Percentiles rank a stretch among this genome's conserved stretches.
phyloP scores from a whole-genome alignment of 2,888 invertebrate species.

The Timandra comae region DNA sequence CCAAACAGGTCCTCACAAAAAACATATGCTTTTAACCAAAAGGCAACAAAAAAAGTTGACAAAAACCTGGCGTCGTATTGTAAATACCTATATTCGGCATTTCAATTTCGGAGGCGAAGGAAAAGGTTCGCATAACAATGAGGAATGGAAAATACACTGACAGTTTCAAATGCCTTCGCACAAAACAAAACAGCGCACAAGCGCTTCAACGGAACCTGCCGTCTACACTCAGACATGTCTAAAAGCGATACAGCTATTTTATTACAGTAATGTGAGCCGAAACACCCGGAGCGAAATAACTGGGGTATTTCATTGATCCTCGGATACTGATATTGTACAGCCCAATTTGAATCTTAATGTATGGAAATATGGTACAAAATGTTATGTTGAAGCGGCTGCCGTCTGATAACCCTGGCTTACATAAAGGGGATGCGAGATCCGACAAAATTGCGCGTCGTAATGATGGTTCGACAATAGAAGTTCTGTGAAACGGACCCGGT shows the following conservation, averaged over 20 bases:
- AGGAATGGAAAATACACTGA: conserved; percentile 52
- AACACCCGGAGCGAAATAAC: conserved; percentile 58
- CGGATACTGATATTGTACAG: conserved; percentile 19
- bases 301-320: conserved; percentile 62
- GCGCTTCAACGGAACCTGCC: conserved; percentile 32
- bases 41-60: conserved; percentile 28
- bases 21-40: conserved; percentile 40
- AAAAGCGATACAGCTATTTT: conserved; percentile 42
- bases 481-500: conserved; percentile 59
- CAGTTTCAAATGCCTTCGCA: conserved; percentile 46
- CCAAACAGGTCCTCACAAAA: conserved; percentile 45
- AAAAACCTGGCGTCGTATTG: conserved; percentile 41
- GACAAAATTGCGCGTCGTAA: conserved; percentile 67
- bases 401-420: conserved; percentile 57
- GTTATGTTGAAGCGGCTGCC: conserved; percentile 24
- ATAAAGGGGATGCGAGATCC: conserved; percentile 68
- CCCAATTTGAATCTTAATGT: conserved; percentile 15
- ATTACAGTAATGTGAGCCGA: conserved; percentile 36
- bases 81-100: conserved; percentile 52
- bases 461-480: conserved; percentile 61
- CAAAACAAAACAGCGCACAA: conserved; percentile 26
- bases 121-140: conserved; percentile 51
- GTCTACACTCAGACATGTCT: conserved; percentile 17
- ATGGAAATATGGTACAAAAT: conserved; percentile 19
- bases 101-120: conserved; percentile 37